phyloP scores from a whole-genome alignment of 2,113 vertebrate species.

The Melanocharis versteri region DNA sequence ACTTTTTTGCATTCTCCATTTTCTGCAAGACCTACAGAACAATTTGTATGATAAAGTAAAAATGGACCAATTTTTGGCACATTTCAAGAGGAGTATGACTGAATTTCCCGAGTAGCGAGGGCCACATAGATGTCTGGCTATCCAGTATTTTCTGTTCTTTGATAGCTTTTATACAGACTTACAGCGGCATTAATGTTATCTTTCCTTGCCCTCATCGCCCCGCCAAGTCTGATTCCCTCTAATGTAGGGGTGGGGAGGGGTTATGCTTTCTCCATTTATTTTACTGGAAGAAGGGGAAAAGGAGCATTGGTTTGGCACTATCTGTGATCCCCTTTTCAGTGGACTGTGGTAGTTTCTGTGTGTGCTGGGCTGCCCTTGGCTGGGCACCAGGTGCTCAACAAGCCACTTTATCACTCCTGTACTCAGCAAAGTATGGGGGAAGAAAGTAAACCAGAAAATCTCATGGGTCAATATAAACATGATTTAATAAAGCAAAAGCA shows the following conservation, averaged over 20 bases:
- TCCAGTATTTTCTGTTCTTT: not conserved
- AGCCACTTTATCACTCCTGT: not conserved
- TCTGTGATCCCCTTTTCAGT: not conserved
- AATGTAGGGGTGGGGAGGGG: not conserved
- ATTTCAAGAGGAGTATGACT: not conserved
- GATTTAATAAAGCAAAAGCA: not conserved
- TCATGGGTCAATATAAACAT: not conserved
- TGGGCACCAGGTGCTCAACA: not conserved
- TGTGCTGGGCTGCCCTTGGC: not conserved
- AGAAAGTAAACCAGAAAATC: not conserved
- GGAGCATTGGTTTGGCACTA: not conserved
- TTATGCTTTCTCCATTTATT: not conserved
- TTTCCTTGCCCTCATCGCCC: not conserved
- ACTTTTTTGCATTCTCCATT: not conserved
- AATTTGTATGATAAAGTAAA: too few species aligned
- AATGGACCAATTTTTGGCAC: not conserved
- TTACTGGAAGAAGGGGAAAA: not conserved
- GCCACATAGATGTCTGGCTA: not conserved
- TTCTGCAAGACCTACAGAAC: not conserved
- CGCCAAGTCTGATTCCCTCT: rapidly evolving
- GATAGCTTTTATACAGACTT: not conserved
- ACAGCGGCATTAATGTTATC: not conserved
- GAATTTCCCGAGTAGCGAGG: not conserved
- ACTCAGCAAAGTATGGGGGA: not conserved
- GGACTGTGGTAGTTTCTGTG: not conserved